phyloP scores from a whole-genome alignment of 2,113 vertebrate genomes.

The Epinephelus moara region DNA sequence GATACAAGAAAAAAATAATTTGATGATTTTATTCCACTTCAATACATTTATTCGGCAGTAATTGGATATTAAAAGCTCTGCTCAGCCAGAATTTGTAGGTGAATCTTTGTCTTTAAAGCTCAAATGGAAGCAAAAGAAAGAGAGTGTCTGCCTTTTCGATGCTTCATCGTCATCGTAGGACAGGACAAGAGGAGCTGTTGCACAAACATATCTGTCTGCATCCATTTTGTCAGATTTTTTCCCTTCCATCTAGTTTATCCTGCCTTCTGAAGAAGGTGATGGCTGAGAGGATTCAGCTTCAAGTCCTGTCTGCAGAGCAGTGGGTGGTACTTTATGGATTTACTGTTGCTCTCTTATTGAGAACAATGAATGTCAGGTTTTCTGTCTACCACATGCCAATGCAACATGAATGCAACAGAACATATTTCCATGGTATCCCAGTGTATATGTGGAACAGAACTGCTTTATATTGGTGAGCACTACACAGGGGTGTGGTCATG shows the following conservation, averaged over 20 bases:
- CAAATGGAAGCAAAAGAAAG: background rate
- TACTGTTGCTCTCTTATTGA: conserved; percentile 48
- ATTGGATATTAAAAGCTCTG: background rate
- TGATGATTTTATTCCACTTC: conserved; percentile 1
- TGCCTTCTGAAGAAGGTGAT: conserved; percentile 44
- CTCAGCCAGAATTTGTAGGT: background rate
- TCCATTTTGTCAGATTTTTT: conserved; percentile 50
- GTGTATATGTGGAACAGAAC: background rate
- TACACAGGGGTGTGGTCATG: background rate
- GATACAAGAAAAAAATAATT: background rate
- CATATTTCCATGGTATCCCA: background rate
- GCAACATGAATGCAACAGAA: conserved; percentile 26
- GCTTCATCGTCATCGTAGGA: conserved; percentile 3
- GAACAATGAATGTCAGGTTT: conserved; percentile 59
- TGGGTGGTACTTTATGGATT: conserved; percentile 64
- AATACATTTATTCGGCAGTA: background rate
- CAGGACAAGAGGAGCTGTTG: conserved; percentile 23
- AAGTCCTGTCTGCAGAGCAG: conserved; percentile 58
- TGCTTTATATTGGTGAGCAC: background rate
- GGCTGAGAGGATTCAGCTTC: conserved; percentile 52
- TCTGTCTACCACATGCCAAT: conserved; percentile 46
- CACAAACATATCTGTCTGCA: conserved; percentile 41
- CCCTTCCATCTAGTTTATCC: conserved; percentile 41
- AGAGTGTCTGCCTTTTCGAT: background rate
- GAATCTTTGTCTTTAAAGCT: conserved; percentile 1